Base-by-base conservation (phyloP, 2,113 vertebrate genomes). In the Pica pica region DNA sequence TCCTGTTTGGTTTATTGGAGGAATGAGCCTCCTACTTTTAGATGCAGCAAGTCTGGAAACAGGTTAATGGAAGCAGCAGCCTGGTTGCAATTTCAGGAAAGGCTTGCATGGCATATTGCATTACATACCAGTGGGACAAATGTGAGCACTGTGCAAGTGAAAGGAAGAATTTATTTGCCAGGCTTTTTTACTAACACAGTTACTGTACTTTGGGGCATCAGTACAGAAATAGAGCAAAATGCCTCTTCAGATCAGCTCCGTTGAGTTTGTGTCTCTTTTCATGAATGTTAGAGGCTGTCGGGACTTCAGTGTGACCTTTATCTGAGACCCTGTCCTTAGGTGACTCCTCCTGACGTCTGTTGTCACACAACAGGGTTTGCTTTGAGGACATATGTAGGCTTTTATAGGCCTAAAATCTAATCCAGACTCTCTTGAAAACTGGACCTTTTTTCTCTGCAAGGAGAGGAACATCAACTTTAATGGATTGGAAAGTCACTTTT, bases 201-300 rank as follows among this genome's bases (percentile, higher is more conserved):
- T 63, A 42, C 3, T 61, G 31, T 55, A 33, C 91, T 89, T 86
- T 77, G 55, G 42, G 44, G 46, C 61, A 30, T 64, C 55, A 78
- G 60, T 57, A 65, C 59, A 92, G 83, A 94, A 94, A 70, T 86
- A 93, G 94, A 90, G 46, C 53, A 82, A 84, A 68, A 26, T 3
- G 19, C 35, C 30, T n/a, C 35, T 68, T 82, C 68, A 87, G 53
- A 93, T 91, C 52, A 91, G 61, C 71, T 93, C 55, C 0, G 4
- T 22, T 86, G 83, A 73, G 42, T 83, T 90, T 91, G 82, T 95
- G 94, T 93, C 88, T 92, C 92, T 88, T 92, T 83, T 80, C 27
- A 77, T 94, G 67, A 69, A 7, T 0, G 2, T 92, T 88, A 80
- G 63, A 57, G 46, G 28, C 95, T 92, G 88, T 83, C 92, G 92